Evolutionary conservation across 1,140 invertebrate species (phyloP).

Genomic region (Philopotamus ludificatus): DNA sequence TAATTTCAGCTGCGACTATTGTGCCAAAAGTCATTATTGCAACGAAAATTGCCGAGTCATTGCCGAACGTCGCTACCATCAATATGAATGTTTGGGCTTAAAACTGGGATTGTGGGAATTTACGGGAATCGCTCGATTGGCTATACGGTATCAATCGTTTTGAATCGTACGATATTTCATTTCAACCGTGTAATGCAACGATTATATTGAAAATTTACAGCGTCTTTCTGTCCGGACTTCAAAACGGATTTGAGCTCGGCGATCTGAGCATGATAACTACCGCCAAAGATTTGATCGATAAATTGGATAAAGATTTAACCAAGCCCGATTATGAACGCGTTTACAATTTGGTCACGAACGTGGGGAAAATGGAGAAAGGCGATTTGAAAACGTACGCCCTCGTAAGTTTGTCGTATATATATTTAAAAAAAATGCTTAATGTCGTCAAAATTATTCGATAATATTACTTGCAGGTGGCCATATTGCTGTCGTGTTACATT

Average conservation of each 20-base stretch:
- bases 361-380: background rate
- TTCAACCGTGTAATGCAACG: background rate
- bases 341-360: slow-evolving; percentile 6
- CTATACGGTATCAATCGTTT: background rate
- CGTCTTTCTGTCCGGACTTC: background rate
- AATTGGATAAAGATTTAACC: background rate
- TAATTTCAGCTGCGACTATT: slow-evolving; percentile 3
- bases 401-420: slow-evolving; percentile 1
- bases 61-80: background rate
- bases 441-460: background rate
- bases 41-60: slow-evolving; percentile 8
- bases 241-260: background rate
- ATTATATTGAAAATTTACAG: background rate
- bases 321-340: background rate
- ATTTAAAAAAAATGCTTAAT: background rate
- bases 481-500: background rate
- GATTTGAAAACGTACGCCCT: slow-evolving; percentile 10
- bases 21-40: slow-evolving; percentile 9
- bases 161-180: background rate
- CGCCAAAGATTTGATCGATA: background rate
- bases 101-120: background rate
- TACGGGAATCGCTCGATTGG: slow-evolving; percentile 1
- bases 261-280: background rate
- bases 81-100: slow-evolving; percentile 7
- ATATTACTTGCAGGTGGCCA: background rate